phyloP scores from a whole-genome alignment of 1,140 invertebrate genomes.

The Drosophila repletoides region DNA sequence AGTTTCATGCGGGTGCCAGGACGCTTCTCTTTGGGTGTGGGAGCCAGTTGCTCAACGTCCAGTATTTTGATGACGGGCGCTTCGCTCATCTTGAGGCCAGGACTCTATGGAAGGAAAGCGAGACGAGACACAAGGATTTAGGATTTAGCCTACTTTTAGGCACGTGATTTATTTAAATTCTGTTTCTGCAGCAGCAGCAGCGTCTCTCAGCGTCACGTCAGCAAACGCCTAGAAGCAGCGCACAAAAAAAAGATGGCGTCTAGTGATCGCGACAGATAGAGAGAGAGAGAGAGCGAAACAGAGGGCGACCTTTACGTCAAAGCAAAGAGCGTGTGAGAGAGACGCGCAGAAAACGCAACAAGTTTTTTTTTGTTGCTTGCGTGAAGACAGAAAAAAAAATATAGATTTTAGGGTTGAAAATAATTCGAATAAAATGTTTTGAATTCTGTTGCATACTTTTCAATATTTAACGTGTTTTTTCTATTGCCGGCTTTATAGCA shows the following conservation, averaged over 20 bases:
- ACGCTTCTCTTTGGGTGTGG: constrained; percentile 44
- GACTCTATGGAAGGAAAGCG: neutral
- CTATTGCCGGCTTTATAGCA: constrained; percentile 44
- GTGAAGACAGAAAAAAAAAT: too few relatives aligned
- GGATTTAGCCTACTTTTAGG: constrained; percentile 69
- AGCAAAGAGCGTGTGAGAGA: constrained; percentile 6
- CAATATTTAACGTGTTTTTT: constrained; percentile 59
- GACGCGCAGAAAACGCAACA: constrained; percentile 43
- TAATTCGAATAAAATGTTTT: constrained; percentile 56
- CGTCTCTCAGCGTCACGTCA: constrained; percentile 65
- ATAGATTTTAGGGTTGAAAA: constrained; percentile 67
- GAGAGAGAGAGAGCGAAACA: constrained; percentile 43
- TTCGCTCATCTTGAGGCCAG: constrained; percentile 34
- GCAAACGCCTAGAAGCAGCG: constrained; percentile 79
- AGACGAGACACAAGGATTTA: too few relatives aligned
- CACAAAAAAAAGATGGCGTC: constrained; percentile 63
- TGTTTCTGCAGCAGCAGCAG: too few relatives aligned
- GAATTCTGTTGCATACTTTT: constrained; percentile 73
- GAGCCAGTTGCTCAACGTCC: constrained; percentile 34
- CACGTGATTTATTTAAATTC: constrained; percentile 55
- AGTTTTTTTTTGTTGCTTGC: constrained; percentile 37
- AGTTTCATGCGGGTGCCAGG: constrained; percentile 53
- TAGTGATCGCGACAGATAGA: constrained; percentile 27
- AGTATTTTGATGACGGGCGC: constrained; percentile 51
- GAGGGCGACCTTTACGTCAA: too few relatives aligned